Evolutionary conservation across 2,113 vertebrate genomes (phyloP), one percentile per base, ranked within the genome.

Genomic region (Chionomys nivalis): DNA sequence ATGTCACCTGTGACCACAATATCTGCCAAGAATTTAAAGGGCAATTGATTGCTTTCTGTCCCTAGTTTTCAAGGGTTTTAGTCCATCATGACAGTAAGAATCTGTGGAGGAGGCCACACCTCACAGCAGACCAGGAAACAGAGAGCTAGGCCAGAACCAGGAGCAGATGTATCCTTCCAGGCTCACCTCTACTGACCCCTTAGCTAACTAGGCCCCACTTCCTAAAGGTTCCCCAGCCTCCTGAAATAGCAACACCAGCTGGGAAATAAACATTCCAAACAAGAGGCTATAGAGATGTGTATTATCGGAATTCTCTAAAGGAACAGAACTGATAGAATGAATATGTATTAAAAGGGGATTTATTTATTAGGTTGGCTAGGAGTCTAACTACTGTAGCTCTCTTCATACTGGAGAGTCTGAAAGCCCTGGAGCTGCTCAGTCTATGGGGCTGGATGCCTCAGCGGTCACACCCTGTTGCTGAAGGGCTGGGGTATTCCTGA

Each of bases 1-100:
- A 16, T 36, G 36, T 26, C 36, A n/a, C 36, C 70, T 28, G 5
- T 72, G 49, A 55, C 66, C 33, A 72, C 2, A 72, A 4, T 28
- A 39, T 66, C 66, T 72, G 66, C 47, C 66, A 88, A 72, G 36
- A 72, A 24, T 36, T 68, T 28, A 72, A 39, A 52, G 8, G 6
- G 1, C 3, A 42, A 42, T 0, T 0, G 11, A 12, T n/a, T 70
- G 16, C 44, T 87, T 52, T 72, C 13, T 1, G 44, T 23, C 52
- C 66, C 9, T 70, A 26, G 47, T 70, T 87, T 87, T n/a, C 3
- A 7, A 52, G 12, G 65, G 14, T 26, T n/a, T 66, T 42, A 23
- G 28, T 33, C 42, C 33, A 52, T 52, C 1, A 0, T 72, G 85
- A 36, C 19, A 24, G 31, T 33, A 52, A 21, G 66, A n/a, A 13